These are phyloP conservation scores for Toxostoma redivivum DNA, from an alignment of 2,113 vertebrate species.

Conservation along the genomic window DNA sequence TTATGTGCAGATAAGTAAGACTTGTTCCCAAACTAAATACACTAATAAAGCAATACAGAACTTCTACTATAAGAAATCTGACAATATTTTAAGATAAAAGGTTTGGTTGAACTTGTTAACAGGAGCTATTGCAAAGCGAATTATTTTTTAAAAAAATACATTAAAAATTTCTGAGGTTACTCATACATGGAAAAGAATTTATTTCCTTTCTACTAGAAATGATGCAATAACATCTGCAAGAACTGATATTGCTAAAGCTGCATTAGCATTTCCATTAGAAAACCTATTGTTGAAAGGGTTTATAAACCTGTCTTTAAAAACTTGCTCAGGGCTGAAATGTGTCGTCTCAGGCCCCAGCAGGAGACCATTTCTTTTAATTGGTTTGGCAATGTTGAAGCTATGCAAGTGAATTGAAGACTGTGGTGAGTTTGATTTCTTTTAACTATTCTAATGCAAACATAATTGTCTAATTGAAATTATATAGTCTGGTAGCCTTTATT, in stretches of 20 bases:
- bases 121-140: background rate
- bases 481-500: background rate
- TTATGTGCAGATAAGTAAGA: background rate
- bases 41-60: background rate
- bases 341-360: slow-evolving; percentile 15
- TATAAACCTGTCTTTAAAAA: slow-evolving; percentile 47
- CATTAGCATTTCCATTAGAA: slow-evolving; percentile 66
- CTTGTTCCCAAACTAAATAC: background rate
- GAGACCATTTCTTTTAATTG: background rate
- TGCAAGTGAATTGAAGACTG: background rate
- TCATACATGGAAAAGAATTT: background rate
- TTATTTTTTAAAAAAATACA: background rate
- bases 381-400: background rate
- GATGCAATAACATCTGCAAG: background rate
- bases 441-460: background rate
- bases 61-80: background rate
- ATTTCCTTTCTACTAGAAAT: background rate
- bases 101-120: background rate
- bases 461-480: background rate
- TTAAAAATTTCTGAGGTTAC: background rate
- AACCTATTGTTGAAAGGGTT: slow-evolving; percentile 21
- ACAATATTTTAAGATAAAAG: background rate
- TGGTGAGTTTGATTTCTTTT: background rate
- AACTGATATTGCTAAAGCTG: slow-evolving; percentile 33
- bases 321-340: slow-evolving; percentile 52